Percentiles rank a stretch among this genome's conserved stretches.
These are phyloP conservation scores for Montipora foliosa DNA, from an alignment of 64 coral and sea anemone species.

Conservation along the genomic window DNA sequence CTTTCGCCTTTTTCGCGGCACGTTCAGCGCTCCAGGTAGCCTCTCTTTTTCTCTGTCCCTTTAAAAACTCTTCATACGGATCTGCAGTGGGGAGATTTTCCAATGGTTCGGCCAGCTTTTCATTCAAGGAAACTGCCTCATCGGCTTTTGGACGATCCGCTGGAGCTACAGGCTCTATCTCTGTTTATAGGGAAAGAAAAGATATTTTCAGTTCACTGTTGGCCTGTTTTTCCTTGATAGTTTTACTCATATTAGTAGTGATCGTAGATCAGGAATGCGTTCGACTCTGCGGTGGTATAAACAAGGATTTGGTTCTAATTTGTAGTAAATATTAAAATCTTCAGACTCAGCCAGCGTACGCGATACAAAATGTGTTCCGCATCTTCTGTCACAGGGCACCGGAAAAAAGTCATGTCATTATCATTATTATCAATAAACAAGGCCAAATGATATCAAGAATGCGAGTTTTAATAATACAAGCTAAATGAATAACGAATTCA, in stretches of 20 bases:
- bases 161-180: not conserved
- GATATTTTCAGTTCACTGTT: not conserved
- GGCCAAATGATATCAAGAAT: too few species aligned
- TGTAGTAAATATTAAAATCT: too few species aligned
- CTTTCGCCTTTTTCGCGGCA: not conserved
- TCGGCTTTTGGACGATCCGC: too few species aligned
- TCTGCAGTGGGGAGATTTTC: not conserved
- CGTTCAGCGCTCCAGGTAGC: conserved; percentile 10
- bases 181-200: not conserved
- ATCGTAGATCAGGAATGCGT: not conserved
- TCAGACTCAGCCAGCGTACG: too few species aligned
- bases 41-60: conserved; percentile 3
- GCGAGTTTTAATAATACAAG: too few species aligned
- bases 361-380: too few species aligned
- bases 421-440: too few species aligned
- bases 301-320: too few species aligned
- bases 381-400: too few species aligned
- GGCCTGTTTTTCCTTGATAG: not conserved
- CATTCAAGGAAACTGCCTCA: too few species aligned
- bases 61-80: conserved; percentile 15
- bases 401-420: too few species aligned
- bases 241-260: not conserved
- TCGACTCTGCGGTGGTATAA: not conserved
- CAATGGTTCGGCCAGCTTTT: not conserved
- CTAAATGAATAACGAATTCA: too few species aligned